phyloP scores from a whole-genome alignment of 2,888 invertebrate species.

The Enchytraeus crypticus region DNA sequence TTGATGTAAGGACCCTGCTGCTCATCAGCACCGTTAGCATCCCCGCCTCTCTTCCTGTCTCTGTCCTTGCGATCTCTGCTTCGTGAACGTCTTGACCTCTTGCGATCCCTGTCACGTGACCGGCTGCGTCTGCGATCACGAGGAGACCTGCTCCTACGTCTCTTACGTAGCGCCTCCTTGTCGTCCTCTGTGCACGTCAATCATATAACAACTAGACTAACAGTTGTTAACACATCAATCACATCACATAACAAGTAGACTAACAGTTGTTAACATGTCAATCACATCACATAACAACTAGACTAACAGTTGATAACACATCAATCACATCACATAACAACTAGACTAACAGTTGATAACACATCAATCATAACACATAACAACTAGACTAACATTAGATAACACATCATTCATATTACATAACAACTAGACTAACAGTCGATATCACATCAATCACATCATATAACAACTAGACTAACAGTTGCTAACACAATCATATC shows the following conservation, averaged over 20 bases:
- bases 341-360: background rate
- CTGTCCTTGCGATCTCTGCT: conserved; percentile 7
- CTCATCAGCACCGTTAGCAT: background rate
- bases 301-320: background rate
- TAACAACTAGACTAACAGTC: too few species aligned
- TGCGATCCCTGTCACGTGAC: conserved; percentile 14
- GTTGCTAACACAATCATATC: too few species aligned
- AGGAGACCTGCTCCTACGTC: background rate
- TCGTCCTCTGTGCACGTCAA: background rate
- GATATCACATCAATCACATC: too few species aligned
- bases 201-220: background rate
- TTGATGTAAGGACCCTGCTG: background rate
- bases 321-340: background rate
- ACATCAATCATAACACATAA: background rate
- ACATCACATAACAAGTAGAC: background rate
- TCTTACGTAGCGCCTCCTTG: background rate
- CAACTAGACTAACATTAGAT: background rate
- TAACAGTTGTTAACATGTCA: background rate
- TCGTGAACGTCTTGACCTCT: conserved; percentile 5
- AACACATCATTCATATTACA: background rate
- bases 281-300: background rate
- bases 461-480: too few species aligned
- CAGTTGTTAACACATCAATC: too few species aligned
- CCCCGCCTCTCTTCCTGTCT: background rate
- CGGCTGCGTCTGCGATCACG: conserved; percentile 12